phyloP scores from a whole-genome alignment of 2,113 vertebrate species.

The Sapayoa aenigma region DNA sequence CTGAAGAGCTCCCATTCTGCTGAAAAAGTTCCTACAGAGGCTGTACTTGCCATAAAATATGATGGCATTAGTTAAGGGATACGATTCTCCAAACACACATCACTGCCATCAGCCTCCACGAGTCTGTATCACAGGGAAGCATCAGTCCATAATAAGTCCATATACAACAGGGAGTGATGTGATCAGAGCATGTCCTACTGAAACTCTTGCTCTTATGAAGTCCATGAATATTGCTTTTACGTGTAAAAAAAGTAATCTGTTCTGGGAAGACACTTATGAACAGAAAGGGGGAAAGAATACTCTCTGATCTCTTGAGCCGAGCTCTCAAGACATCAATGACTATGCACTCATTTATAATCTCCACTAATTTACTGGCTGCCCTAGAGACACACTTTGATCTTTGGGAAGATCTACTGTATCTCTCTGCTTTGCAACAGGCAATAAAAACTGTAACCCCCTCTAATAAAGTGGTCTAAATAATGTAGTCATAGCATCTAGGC shows the following conservation, averaged over 20 bases:
- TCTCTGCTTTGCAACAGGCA: conserved; percentile 46
- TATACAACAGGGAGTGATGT: conserved; percentile 61
- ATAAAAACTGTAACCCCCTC: conserved; percentile 27
- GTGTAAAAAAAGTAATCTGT: conserved; percentile 51
- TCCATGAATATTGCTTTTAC: conserved; percentile 68
- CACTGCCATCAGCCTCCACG: conserved; percentile 26
- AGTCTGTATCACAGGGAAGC: conserved; percentile 24
- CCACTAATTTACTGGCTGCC: conserved; percentile 64
- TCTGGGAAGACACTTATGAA: conserved; percentile 47
- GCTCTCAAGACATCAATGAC: conserved; percentile 64
- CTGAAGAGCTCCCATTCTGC: conserved; percentile 38
- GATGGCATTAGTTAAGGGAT: conserved; percentile 58
- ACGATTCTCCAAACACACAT: conserved; percentile 38
- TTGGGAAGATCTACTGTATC: conserved; percentile 58
- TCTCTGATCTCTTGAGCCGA: conserved; percentile 61
- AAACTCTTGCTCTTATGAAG: conserved; percentile 61
- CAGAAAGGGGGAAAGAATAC: conserved; percentile 46
- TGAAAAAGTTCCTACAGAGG: conserved; percentile 36
- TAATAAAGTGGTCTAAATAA: conserved; percentile 26
- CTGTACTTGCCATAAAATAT: conserved; percentile 46
- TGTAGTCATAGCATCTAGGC: not conserved
- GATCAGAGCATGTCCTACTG: conserved; percentile 59
- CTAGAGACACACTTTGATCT: conserved; percentile 69
- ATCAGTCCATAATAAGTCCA: conserved; percentile 57
- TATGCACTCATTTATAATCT: conserved; percentile 59